These are phyloP conservation scores for Sialia sialis DNA, from an alignment of 2,113 vertebrate species.

Conservation along the genomic window DNA sequence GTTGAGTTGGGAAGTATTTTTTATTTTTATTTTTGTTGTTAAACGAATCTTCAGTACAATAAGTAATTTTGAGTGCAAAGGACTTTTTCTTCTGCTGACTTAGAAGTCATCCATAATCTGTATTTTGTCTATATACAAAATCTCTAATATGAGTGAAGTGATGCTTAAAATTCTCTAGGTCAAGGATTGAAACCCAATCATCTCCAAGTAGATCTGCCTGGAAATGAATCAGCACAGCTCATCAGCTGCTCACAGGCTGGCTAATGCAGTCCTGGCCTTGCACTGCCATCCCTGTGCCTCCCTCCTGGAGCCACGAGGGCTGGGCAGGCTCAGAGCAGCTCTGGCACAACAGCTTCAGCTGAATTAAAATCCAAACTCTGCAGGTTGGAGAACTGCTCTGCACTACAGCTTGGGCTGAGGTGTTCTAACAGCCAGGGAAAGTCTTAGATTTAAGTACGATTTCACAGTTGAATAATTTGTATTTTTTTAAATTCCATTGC, in stretches of 20 bases:
- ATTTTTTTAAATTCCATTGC: neutral
- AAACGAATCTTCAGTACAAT: conserved; percentile 12
- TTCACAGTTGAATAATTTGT: neutral
- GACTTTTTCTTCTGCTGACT: neutral
- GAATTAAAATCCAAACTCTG: neutral
- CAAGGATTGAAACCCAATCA: neutral
- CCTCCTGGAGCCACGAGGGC: neutral
- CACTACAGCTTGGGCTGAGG: neutral
- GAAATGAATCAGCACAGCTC: conserved; percentile 3
- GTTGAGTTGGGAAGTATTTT: neutral
- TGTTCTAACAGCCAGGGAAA: neutral
- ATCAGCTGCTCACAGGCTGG: conserved; percentile 4
- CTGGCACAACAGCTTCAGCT: neutral
- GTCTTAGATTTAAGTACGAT: neutral
- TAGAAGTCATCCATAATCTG: neutral
- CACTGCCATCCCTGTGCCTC: neutral
- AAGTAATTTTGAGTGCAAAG: neutral
- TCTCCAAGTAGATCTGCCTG: neutral
- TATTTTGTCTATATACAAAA: neutral
- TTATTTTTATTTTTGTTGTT: neutral
- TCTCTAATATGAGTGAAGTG: neutral
- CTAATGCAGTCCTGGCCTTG: neutral
- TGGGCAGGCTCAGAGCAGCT: neutral
- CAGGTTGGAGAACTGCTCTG: neutral
- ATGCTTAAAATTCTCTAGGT: conserved; percentile 7